phyloP scores from a whole-genome alignment of 2,888 invertebrate species.

The Orchesella flavescens region DNA sequence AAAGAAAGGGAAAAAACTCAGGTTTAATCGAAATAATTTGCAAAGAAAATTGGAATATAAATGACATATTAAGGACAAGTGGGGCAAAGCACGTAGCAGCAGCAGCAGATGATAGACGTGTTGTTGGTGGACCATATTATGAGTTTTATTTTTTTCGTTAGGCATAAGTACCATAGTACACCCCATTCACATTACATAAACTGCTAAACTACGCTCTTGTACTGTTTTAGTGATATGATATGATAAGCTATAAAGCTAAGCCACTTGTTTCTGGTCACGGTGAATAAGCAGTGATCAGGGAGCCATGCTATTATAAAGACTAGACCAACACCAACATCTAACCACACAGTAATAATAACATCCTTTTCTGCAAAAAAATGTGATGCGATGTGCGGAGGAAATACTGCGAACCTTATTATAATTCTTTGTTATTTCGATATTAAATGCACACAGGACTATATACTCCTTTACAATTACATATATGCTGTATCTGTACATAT shows the following conservation, averaged over 20 bases:
- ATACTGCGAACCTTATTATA: too few species aligned
- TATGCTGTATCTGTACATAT: too few species aligned
- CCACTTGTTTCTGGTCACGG: conserved; percentile 38
- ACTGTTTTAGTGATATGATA: too few species aligned
- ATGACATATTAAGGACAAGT: conserved; percentile 1
- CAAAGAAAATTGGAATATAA: too few species aligned
- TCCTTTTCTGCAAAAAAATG: too few species aligned
- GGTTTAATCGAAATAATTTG: too few species aligned
- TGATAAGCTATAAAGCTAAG: conserved; percentile 8
- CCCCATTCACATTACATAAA: conserved; percentile 2
- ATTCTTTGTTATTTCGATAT: too few species aligned
- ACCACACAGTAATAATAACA: too few species aligned
- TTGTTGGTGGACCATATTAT: conserved; percentile 33
- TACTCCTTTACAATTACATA: too few species aligned
- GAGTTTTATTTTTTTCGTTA: not conserved
- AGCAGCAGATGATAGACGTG: conserved; percentile 34
- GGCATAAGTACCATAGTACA: not conserved
- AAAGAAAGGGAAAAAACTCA: not conserved
- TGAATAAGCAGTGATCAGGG: conserved; percentile 49
- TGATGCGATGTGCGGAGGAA: too few species aligned
- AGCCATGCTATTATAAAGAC: conserved; percentile 19
- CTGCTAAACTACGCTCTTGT: too few species aligned
- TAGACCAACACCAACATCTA: not conserved
- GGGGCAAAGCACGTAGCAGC: conserved; percentile 43
- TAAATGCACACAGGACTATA: too few species aligned